phyloP scores from a whole-genome alignment of 2,113 vertebrate genomes.

The Hippocampus comes region DNA sequence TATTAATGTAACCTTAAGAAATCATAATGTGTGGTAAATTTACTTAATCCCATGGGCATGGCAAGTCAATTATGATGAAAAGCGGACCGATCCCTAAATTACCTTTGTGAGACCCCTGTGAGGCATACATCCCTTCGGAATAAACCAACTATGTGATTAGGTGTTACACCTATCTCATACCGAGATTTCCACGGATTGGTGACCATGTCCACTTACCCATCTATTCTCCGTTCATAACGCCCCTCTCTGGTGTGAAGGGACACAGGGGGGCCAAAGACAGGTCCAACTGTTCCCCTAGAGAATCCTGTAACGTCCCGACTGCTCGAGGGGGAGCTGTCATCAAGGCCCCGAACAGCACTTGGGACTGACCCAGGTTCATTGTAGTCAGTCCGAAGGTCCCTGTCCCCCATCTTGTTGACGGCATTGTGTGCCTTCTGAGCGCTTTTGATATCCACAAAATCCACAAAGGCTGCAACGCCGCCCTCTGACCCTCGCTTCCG shows the following conservation, averaged over 20 bases:
- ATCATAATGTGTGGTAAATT: conserved; percentile 65
- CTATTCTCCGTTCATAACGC: conserved; percentile 95
- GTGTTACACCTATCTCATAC: conserved; percentile 69
- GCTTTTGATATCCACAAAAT: conserved; percentile 99
- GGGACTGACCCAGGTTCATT: conserved; percentile 99
- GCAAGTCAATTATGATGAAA: conserved; percentile 69
- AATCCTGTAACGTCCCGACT: conserved; percentile 99
- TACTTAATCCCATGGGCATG: conserved; percentile 65
- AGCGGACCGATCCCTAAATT: conserved; percentile 72
- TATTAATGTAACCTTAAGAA: conserved; percentile 67
- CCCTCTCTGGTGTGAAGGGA: conserved; percentile 99
- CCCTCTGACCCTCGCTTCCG: conserved; percentile 97
- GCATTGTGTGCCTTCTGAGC: conserved; percentile 99
- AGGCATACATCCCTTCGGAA: conserved; percentile 53
- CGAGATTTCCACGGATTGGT: conserved; percentile 66
- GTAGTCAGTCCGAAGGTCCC: conserved; percentile 99
- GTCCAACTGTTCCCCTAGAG: conserved; percentile 95
- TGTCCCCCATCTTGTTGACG: conserved; percentile 99
- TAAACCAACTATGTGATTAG: conserved; percentile 67
- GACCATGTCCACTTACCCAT: conserved; percentile 82
- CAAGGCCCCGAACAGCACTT: conserved; percentile 94
- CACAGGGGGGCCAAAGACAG: conserved; percentile 91
- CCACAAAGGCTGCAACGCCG: conserved; percentile 98
- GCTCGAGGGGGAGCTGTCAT: conserved; percentile 97
- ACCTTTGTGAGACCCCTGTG: conserved; percentile 58